Evolutionary conservation across 2,113 vertebrate species (phyloP).

Genomic region (Sinosuthora webbiana): DNA sequence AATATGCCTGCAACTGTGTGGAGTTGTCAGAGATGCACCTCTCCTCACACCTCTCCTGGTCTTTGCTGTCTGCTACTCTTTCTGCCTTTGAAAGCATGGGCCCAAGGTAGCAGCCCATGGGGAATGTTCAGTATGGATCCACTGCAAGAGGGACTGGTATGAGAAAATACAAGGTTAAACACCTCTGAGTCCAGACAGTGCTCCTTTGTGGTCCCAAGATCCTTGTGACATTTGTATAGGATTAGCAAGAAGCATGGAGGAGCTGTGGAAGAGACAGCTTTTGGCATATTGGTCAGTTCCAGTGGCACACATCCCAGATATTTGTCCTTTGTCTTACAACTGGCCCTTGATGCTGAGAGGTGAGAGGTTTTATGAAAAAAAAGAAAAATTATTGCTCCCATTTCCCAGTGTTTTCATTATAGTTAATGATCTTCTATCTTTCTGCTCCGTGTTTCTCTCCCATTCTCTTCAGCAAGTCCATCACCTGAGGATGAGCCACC

Average conservation of each 20-base stretch:
- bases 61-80: background rate
- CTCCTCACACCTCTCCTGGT: background rate
- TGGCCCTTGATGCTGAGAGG: background rate
- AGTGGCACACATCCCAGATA: background rate
- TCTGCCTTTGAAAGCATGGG: background rate
- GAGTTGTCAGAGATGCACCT: background rate
- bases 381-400: background rate
- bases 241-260: background rate
- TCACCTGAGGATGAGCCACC: background rate
- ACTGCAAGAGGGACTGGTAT: background rate
- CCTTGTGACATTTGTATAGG: background rate
- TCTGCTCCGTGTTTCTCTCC: background rate
- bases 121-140: background rate
- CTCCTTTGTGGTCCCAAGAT: accelerated
- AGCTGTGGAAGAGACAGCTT: background rate
- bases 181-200: background rate
- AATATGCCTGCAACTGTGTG: background rate
- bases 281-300: background rate
- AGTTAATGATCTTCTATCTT: background rate
- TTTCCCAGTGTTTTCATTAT: background rate
- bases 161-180: background rate
- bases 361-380: background rate
- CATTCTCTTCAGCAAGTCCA: background rate
- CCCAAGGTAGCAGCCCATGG: background rate
- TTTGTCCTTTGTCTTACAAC: background rate